Evolutionary conservation across 2,113 vertebrate genomes (phyloP), one percentile per base, ranked within the genome.

Genomic region (Lepus europaeus): DNA sequence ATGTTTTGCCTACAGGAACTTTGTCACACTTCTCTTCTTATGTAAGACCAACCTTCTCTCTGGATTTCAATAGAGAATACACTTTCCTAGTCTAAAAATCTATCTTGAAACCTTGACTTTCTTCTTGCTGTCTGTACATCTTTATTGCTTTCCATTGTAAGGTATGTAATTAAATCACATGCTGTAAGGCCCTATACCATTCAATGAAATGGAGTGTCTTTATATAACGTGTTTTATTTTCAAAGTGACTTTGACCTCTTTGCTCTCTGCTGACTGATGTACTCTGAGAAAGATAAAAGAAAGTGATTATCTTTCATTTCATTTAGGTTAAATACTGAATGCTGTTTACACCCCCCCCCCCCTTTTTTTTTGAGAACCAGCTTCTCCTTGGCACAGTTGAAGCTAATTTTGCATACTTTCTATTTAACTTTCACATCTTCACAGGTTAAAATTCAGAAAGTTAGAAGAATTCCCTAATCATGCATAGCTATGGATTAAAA

Each of bases 211-310:
- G 36, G 53, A 85, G 9, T 64, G 27, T 87, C 64, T 96, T 76
- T 76, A 79, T 78, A 86, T 11, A 68, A 93, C 39, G 19, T 64
- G 23, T 49, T 92, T 81, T 82, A 49, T 79, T 96, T 68, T 83
- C 69, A 83, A 83, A 96, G 66, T 83, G 20, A 90, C 51, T 92
- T 92, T 79, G 70, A 82, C 63, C 68, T 90, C 82, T 92, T 86
- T 82, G 53, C 36, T 92, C 45, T 63, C 51, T 53, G 29, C 12
- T 49, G 76, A 78, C 12, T 82, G 56, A 87, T 61, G 22, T 16
- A 51, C 49, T 31, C 22, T 61, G 72, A 83, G 82, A 87, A 72
- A 2, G 53, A 79, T n/a, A 59, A 78, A 45, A 87, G 20, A 2
- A 91, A 49, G 36, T 59, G 14, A 20, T 73, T 92, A 23, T 16